These are phyloP conservation scores for Cydia strobilella DNA, from an alignment of 1,140 invertebrate genomes.

Conservation along the genomic window DNA sequence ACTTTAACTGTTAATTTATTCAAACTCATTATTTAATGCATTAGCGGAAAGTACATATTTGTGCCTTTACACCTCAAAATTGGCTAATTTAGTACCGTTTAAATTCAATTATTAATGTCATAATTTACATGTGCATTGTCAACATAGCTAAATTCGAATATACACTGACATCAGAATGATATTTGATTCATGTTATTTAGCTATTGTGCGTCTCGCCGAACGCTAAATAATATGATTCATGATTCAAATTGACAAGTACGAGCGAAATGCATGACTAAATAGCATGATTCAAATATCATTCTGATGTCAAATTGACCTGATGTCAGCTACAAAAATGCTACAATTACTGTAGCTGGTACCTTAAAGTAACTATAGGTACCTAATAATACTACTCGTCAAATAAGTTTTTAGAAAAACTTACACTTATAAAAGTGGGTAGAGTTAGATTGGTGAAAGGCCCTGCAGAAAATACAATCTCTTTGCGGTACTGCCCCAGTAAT, in stretches of 20 bases:
- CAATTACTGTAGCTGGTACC: too few relatives aligned
- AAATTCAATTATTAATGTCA: not conserved
- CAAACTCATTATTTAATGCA: not conserved
- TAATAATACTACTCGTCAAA: too few relatives aligned
- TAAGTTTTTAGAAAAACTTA: not conserved
- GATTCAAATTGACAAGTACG: too few relatives aligned
- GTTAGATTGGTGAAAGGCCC: slow-evolving; percentile 18
- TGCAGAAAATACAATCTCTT: slow-evolving; percentile 18
- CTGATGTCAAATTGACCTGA: too few relatives aligned
- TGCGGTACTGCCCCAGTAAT: slow-evolving; percentile 10
- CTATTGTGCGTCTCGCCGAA: too few relatives aligned
- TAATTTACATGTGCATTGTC: not conserved
- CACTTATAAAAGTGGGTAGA: slow-evolving; percentile 20
- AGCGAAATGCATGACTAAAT: too few relatives aligned
- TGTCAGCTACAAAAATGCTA: not conserved
- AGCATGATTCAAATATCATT: too few relatives aligned
- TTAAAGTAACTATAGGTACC: too few relatives aligned
- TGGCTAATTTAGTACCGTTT: not conserved
- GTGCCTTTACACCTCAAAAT: not conserved
- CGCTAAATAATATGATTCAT: too few relatives aligned
- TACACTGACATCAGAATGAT: too few relatives aligned
- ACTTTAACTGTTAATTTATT: not conserved
- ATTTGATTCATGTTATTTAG: too few relatives aligned
- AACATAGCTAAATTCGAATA: too few relatives aligned
- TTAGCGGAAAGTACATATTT: not conserved